Percentiles rank a stretch among this genome's conserved stretches.
These are phyloP conservation scores for Heliconius cydno DNA, from an alignment of 2,888 invertebrate species.

Conservation along the genomic window DNA sequence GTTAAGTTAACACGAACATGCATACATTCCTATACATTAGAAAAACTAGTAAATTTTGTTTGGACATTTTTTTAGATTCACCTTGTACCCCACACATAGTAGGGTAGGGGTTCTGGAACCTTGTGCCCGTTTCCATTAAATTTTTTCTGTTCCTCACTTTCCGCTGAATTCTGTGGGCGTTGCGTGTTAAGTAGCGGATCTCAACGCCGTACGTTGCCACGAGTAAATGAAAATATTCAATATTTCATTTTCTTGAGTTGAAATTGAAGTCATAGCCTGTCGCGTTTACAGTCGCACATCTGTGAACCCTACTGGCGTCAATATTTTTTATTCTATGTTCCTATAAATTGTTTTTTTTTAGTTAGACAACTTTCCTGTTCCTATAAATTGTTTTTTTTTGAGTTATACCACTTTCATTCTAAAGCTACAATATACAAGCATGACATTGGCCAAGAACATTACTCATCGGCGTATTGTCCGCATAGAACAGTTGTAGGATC, in stretches of 20 bases:
- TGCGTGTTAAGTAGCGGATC: too few species aligned
- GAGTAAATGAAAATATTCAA: too few species aligned
- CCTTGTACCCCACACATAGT: background rate
- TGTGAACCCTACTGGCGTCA: too few species aligned
- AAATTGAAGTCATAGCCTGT: too few species aligned
- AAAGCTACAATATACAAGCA: slow-evolving; percentile 46
- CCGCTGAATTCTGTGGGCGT: too few species aligned
- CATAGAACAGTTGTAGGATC: slow-evolving; percentile 70
- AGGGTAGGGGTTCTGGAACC: background rate
- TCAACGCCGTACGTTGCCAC: too few species aligned
- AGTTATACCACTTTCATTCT: background rate
- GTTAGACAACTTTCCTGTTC: background rate
- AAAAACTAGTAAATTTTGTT: background rate
- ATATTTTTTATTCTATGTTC: background rate
- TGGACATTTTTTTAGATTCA: background rate
- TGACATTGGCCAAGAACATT: slow-evolving; percentile 74
- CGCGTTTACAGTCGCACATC: too few species aligned
- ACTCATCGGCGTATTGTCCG: slow-evolving; percentile 74
- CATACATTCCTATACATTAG: background rate
- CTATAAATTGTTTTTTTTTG: background rate
- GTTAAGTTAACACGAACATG: slow-evolving; percentile 13
- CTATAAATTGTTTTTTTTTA: background rate
- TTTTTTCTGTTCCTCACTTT: too few species aligned
- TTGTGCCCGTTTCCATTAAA: too few species aligned
- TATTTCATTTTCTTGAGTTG: too few species aligned